Evolutionary conservation across 2,797 vertebrate species (phyloP).

Genomic region (Myoxocephalus aenaeus): DNA sequence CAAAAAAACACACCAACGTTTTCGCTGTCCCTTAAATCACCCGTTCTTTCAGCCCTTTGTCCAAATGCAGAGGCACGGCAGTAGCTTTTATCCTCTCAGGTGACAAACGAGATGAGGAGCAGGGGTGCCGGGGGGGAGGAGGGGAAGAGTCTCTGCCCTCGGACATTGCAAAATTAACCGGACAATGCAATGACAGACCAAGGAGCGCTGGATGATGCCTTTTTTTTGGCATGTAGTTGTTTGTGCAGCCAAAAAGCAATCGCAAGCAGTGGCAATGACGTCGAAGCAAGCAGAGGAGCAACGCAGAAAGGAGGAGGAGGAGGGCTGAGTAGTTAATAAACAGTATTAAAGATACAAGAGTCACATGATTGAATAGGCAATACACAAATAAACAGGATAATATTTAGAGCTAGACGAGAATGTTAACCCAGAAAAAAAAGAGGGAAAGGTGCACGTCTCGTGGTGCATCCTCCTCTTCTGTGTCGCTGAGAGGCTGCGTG

Average conservation of each 20-base stretch:
- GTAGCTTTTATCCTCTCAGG: constrained; percentile 46
- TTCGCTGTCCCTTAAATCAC: not conserved
- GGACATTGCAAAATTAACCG: constrained; percentile 40
- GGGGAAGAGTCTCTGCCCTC: constrained; percentile 10
- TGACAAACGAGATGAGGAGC: constrained; percentile 53
- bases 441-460: constrained; percentile 42
- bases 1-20: not conserved
- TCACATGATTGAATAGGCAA: not conserved
- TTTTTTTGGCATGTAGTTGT: constrained; percentile 11
- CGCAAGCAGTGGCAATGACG: constrained; percentile 16
- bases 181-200: constrained; percentile 17
- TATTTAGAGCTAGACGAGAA: not conserved
- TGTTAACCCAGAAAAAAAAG: not conserved
- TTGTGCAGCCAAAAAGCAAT: constrained; percentile 15
- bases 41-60: constrained; percentile 4
- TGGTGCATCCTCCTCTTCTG: constrained; percentile 28
- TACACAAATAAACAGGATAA: not conserved
- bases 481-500: constrained; percentile 30
- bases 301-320: not conserved
- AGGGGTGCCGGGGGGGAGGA: constrained; percentile 10
- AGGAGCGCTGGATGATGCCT: constrained; percentile 9
- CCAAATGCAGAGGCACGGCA: not conserved
- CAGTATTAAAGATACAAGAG: constrained; percentile 4
- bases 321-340: not conserved
- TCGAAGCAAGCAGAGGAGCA: constrained; percentile 11